A percentile compares a stretch with the other conserved stretches of the same genome.
Evolutionary conservation across 1,140 invertebrate species (phyloP).

Genomic region (Pararge aegeria): DNA sequence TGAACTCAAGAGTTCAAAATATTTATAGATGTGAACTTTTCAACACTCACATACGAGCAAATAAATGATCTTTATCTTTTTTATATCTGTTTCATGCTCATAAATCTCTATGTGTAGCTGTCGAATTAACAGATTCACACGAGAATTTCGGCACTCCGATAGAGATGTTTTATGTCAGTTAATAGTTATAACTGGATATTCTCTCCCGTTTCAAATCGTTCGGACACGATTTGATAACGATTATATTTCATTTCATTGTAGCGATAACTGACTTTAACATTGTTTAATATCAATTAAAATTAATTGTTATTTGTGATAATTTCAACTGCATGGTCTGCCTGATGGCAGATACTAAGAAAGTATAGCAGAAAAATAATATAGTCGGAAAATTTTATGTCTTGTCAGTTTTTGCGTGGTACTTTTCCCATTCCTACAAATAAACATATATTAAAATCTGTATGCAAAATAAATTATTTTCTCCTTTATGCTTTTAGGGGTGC

Average conservation of each 20-base stretch:
- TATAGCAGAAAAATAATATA: too few species aligned
- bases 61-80: neutral
- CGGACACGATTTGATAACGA: neutral
- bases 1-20: neutral
- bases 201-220: neutral
- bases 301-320: neutral
- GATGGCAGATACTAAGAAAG: neutral
- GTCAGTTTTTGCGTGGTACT: too few species aligned
- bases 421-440: too few species aligned
- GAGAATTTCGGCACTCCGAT: neutral
- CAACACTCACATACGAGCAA: neutral
- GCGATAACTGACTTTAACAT: neutral
- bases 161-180: constrained; percentile 4
- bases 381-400: too few species aligned
- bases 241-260: neutral
- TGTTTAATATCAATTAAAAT: neutral
- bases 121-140: constrained; percentile 5
- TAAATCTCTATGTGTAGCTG: neutral
- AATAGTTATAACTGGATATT: neutral
- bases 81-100: neutral
- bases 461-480: too few species aligned
- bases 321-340: neutral
- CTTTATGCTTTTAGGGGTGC: too few species aligned
- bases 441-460: too few species aligned
- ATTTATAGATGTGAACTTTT: neutral